These are phyloP conservation scores for Phymatocera aterrima DNA, from an alignment of 2,888 invertebrate genomes.

Conservation along the genomic window DNA sequence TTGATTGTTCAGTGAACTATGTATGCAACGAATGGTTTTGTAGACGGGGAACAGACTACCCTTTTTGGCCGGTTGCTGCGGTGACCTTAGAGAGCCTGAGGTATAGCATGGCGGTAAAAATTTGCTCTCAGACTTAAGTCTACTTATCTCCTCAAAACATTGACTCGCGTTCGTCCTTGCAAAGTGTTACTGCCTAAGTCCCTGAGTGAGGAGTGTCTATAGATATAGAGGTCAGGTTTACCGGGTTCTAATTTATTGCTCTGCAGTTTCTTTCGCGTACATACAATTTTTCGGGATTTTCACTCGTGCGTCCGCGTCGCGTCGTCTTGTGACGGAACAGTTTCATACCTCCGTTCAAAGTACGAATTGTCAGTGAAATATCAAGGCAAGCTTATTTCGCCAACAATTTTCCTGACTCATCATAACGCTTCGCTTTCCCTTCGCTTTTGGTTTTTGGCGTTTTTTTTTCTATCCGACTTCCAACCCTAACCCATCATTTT, in stretches of 20 bases:
- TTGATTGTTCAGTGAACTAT: neutral
- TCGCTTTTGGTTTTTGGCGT: too few species aligned
- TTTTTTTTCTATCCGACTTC: neutral
- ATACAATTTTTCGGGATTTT: neutral
- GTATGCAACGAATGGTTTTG: neutral
- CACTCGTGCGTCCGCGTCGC: neutral
- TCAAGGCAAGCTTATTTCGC: slow-evolving; percentile 9
- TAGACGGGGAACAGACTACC: neutral
- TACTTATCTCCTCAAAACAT: slow-evolving; percentile 33
- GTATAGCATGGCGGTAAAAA: neutral
- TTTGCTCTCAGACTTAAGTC: neutral
- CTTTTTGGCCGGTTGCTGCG: neutral
- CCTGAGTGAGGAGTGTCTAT: neutral
- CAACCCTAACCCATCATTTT: neutral
- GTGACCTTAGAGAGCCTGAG: neutral
- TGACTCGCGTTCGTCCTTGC: neutral
- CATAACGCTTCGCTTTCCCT: neutral
- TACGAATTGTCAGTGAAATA: slow-evolving; percentile 11
- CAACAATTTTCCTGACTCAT: slow-evolving; percentile 11
- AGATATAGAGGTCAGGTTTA: neutral
- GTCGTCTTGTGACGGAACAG: neutral
- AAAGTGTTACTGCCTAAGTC: slow-evolving; percentile 9
- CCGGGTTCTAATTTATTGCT: neutral
- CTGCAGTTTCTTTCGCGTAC: neutral
- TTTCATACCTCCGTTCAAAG: neutral